Percentiles rank a stretch among this genome's conserved stretches.
Conservation (phyloP, 2,797 vertebrate genomes). For the Lepidocolaptes lacrymiger region DNA sequence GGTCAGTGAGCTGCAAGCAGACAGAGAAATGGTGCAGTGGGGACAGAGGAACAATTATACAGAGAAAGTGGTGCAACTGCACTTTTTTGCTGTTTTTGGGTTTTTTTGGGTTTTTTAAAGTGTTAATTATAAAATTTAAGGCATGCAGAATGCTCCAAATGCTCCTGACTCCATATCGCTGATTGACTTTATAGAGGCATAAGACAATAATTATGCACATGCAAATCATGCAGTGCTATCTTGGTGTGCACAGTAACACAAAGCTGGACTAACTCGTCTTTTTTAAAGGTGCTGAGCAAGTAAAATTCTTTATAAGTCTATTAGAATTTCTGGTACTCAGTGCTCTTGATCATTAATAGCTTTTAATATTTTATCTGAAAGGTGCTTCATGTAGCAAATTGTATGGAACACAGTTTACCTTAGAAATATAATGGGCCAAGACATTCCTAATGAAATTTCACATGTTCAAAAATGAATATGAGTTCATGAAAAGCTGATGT, state of each 20-base stretch:
- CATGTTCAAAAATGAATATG: not conserved
- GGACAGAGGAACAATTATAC: not conserved
- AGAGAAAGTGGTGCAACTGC: not conserved
- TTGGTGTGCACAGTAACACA: not conserved
- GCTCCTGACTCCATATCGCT: not conserved
- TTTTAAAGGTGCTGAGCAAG: not conserved
- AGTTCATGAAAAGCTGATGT: not conserved
- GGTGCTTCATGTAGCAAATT: not conserved
- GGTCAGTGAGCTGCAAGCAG: not conserved
- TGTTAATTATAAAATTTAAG: not conserved
- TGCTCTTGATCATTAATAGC: not conserved
- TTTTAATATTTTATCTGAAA: conserved; percentile 38
- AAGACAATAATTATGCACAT: not conserved
- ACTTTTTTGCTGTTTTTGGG: not conserved
- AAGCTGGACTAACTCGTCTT: not conserved
- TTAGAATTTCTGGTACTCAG: not conserved
- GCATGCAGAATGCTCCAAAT: not conserved
- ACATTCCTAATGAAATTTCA: not conserved
- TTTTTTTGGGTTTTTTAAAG: not conserved
- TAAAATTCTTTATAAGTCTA: not conserved
- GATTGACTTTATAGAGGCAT: not conserved
- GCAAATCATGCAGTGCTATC: not conserved
- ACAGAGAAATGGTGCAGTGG: not conserved
- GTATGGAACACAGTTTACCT: not conserved
- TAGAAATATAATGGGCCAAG: not conserved